These are phyloP conservation scores for Trematocara marginatum DNA, from an alignment of 2,113 vertebrate genomes.

Conservation along the genomic window DNA sequence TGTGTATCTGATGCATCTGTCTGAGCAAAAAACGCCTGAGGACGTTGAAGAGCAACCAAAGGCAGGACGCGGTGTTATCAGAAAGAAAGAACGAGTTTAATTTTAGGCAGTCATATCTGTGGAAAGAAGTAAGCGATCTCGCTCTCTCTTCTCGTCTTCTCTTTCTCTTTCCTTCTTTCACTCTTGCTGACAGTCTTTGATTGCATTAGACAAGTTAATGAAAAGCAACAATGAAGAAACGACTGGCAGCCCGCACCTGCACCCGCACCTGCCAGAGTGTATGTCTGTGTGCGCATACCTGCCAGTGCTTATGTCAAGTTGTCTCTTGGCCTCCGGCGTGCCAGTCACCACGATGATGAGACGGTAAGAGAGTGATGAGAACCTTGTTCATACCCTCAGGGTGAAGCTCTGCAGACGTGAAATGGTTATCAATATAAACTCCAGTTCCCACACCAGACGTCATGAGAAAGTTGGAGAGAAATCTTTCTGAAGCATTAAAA, in stretches of 20 bases:
- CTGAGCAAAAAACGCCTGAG: background rate
- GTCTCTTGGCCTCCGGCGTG: conserved; percentile 40
- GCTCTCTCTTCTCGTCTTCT: background rate
- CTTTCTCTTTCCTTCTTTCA: conserved; percentile 37
- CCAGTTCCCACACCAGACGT: background rate
- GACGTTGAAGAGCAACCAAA: conserved; percentile 24
- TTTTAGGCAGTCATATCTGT: conserved; percentile 38
- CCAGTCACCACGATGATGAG: conserved; percentile 55
- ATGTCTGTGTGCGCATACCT: conserved; percentile 44
- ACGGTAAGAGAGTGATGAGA: conserved; percentile 61
- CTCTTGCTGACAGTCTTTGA: conserved; percentile 62
- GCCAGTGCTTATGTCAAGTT: conserved; percentile 30
- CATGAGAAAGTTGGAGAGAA: background rate
- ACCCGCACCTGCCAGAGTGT: conserved; percentile 53
- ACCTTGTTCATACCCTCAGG: conserved; percentile 42
- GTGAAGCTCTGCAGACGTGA: conserved; percentile 17
- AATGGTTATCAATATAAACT: conserved; percentile 38
- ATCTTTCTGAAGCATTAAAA: background rate
- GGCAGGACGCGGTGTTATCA: conserved; percentile 28
- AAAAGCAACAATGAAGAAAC: conserved; percentile 58
- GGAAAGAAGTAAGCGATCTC: background rate
- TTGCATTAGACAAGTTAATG: conserved; percentile 66
- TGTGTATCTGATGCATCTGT: background rate
- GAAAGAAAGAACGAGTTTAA: conserved; percentile 41
- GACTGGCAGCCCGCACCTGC: conserved; percentile 20